Evolutionary conservation across 1,140 invertebrate species (phyloP), one percentile per base, ranked within the genome.

Genomic region (Lucilia cuprina): DNA sequence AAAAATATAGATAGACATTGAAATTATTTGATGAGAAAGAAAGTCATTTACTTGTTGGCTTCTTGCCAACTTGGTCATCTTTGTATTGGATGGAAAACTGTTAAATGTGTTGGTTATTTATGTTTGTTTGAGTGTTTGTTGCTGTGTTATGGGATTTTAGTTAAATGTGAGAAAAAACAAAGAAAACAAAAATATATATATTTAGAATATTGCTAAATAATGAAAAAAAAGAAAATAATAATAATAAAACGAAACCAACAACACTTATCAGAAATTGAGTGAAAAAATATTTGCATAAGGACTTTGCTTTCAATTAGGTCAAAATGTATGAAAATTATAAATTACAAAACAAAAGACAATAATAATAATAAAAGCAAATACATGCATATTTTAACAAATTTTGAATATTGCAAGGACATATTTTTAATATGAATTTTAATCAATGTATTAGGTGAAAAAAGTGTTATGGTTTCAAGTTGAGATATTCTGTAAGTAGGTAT

Each of bases 21-120:
- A 80, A 80, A 80, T 80, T 80, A 80, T 80, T 50, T 80, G 77
- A 80, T 80, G 77, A 80, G 77, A 80, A 41, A 41, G 41, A 41
- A 80, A 80, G 77, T 80, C 77, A 80, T 80, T 80, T 80, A 80
- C 77, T 80, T 80, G 77, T 80, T 80, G 77, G 77, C 77, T 80
- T 80, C 41, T 50, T 80, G 77, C 77, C 77, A 80, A 80, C 41
- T 80, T 80, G 77, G 77, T 80, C 77, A 49, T 50, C 77, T 50
- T 49, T 34, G 21, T 70, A 21, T 60, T 60, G 55, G n/a, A 70
- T 21, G 19, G 65, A 10, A 25, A 70, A 70, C 65, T 70, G 65
- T 70, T 70, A 70, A 70, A 70, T 70, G 65, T 70, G 65, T 70
- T 70, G 65, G n/a, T 60, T 60, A n/a, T 60, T 60, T 60, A 60